A percentile compares a stretch with the other conserved stretches of the same genome.
Evolutionary conservation across 2,888 invertebrate species (phyloP).

Genomic region (Ernsta delagoae): DNA sequence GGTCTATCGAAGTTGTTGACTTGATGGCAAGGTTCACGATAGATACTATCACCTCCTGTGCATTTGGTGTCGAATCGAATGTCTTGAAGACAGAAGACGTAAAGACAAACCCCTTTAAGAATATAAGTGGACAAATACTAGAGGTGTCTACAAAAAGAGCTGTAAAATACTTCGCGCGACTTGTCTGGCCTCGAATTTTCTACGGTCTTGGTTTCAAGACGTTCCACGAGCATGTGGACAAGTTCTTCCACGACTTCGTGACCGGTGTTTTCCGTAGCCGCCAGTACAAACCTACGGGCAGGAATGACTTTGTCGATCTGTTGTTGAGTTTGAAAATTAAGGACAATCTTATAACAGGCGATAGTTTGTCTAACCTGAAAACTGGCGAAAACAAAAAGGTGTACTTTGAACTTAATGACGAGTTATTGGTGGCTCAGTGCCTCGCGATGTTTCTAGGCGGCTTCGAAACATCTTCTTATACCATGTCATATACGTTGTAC

Average conservation of each 20-base stretch:
- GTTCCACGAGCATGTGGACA: conserved; percentile 49
- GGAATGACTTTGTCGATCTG: conserved; percentile 64
- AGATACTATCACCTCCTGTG: conserved; percentile 61
- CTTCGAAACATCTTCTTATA: conserved; percentile 61
- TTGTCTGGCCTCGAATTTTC: conserved; percentile 63
- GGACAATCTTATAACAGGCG: conserved; percentile 53
- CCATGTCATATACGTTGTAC: conserved; percentile 53
- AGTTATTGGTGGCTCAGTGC: conserved; percentile 80
- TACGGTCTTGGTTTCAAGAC: conserved; percentile 54
- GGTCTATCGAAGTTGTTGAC: conserved; percentile 49
- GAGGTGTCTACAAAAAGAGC: conserved; percentile 48
- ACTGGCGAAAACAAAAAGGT: conserved; percentile 46
- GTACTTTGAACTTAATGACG: conserved; percentile 59
- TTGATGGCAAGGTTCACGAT: conserved; percentile 60
- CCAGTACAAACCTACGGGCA: conserved; percentile 49
- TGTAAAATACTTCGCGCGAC: conserved; percentile 48
- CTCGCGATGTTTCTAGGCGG: conserved; percentile 74
- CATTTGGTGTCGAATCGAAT: conserved; percentile 62
- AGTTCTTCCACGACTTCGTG: conserved; percentile 54
- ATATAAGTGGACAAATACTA: conserved; percentile 54
- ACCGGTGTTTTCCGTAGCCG: conserved; percentile 53
- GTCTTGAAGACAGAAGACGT: conserved; percentile 49
- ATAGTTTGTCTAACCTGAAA: conserved; percentile 53
- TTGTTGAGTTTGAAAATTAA: conserved; percentile 53
- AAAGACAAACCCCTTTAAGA: conserved; percentile 52